A percentile compares a stretch with the other conserved stretches of the same genome.
These are phyloP conservation scores for Dinoponera quadriceps DNA, from an alignment of 1,140 invertebrate genomes.

Conservation along the genomic window DNA sequence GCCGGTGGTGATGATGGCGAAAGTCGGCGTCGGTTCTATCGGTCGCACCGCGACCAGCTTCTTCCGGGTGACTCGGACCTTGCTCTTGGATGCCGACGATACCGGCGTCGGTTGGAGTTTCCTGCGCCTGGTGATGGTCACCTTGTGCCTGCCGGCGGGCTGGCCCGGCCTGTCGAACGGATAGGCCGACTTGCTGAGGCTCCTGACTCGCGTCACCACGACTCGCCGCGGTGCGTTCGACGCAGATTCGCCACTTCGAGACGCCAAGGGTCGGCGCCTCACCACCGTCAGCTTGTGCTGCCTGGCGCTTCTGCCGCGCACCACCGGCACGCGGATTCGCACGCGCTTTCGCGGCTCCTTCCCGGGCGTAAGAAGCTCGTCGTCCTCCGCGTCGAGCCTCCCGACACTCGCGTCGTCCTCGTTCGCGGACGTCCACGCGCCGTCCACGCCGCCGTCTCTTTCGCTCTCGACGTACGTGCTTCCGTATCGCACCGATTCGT, in stretches of 20 bases:
- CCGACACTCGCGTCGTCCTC: conserved; percentile 40
- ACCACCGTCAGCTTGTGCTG: conserved; percentile 83
- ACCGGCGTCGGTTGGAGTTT: conserved; percentile 76
- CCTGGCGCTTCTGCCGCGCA: conserved; percentile 74
- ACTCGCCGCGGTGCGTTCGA: conserved; percentile 74
- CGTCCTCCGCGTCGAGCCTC: conserved; percentile 48
- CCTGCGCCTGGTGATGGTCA: conserved; percentile 82
- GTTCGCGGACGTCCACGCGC: conserved; percentile 16
- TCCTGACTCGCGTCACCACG: conserved; percentile 80
- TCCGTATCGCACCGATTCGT: conserved; percentile 58
- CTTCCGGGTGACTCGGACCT: conserved; percentile 79
- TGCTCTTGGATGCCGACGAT: conserved; percentile 63
- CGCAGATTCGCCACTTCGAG: conserved; percentile 62
- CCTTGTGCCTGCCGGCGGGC: conserved; percentile 75
- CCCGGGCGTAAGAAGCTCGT: conserved; percentile 68
- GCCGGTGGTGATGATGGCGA: conserved; percentile 83
- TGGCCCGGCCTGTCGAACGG: not conserved
- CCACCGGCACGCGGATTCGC: conserved; percentile 80
- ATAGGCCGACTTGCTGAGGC: conserved; percentile 63
- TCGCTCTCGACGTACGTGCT: conserved; percentile 19
- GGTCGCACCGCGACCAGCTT: conserved; percentile 82
- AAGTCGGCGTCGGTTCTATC: conserved; percentile 75
- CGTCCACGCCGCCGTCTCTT: conserved; percentile 5
- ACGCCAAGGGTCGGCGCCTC: conserved; percentile 77
- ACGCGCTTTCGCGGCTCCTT: conserved; percentile 77